Evolutionary conservation across 1,140 invertebrate species (phyloP).

Genomic region (Brachionus asplanchnoidis): DNA sequence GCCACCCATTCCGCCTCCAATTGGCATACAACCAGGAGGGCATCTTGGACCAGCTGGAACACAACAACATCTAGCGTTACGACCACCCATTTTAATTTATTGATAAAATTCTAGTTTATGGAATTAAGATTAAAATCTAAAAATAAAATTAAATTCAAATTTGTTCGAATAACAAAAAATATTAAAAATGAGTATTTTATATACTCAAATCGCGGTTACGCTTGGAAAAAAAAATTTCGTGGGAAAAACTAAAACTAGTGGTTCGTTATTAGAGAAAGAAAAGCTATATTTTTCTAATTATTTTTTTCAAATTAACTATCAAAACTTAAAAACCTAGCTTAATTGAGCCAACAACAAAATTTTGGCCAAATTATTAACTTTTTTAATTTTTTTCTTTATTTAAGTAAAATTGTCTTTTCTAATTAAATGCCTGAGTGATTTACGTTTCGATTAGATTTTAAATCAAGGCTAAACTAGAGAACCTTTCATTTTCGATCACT

Average conservation of each 20-base stretch:
- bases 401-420: background rate
- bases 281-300: background rate
- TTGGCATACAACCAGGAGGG: conserved; percentile 14
- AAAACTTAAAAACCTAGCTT: background rate
- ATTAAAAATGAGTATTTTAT: background rate
- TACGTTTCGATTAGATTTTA: background rate
- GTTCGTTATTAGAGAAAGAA: background rate
- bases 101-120: background rate
- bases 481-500: background rate
- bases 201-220: conserved; percentile 19
- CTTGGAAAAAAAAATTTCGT: background rate
- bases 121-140: conserved; percentile 8
- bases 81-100: conserved; percentile 23
- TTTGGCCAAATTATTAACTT: background rate
- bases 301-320: background rate
- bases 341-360: background rate
- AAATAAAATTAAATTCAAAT: conserved; percentile 13
- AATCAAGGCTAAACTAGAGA: background rate
- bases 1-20: background rate
- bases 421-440: conserved; percentile 6
- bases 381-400: background rate
- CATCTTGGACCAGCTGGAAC: background rate
- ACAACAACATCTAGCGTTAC: conserved; percentile 19
- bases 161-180: background rate
- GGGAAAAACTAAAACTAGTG: background rate